Conservation (phyloP, 2,888 invertebrate genomes). For the Sympetrum striolatum region DNA sequence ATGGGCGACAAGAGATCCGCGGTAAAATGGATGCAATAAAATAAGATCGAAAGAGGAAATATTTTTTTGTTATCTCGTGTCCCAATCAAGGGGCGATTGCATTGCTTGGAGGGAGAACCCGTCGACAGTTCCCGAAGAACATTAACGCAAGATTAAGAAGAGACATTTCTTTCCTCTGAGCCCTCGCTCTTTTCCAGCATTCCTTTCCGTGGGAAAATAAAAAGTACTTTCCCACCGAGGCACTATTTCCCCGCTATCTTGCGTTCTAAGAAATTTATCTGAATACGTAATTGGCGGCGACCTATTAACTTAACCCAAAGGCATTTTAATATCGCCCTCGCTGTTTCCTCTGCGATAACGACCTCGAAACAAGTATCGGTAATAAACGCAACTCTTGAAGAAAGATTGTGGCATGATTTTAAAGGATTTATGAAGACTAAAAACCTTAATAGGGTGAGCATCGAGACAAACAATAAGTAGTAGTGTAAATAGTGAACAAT, state of each 20-base stretch:
- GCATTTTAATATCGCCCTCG: too few relatives aligned
- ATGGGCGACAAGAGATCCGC: neutral
- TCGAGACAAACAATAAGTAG: too few relatives aligned
- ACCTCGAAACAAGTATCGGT: too few relatives aligned
- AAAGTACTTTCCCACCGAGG: neutral
- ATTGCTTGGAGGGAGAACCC: neutral
- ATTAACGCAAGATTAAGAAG: neutral
- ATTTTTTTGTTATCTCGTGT: neutral
- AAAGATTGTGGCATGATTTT: too few relatives aligned
- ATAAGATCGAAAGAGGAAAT: neutral
- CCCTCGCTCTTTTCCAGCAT: neutral
- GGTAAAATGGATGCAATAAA: neutral
- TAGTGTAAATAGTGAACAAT: too few relatives aligned
- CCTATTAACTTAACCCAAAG: too few relatives aligned
- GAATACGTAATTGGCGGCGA: too few relatives aligned
- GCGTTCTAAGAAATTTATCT: too few relatives aligned
- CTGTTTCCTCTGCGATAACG: too few relatives aligned
- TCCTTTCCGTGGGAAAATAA: neutral
- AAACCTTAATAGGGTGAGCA: too few relatives aligned
- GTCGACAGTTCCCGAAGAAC: neutral
- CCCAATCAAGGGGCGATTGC: neutral
- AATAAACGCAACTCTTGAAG: too few relatives aligned
- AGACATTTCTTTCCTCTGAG: neutral
- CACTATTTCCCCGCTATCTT: neutral
- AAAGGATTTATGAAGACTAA: too few relatives aligned